A percentile compares a stretch with the other conserved stretches of the same genome.
Conservation (phyloP, 1,140 invertebrate species). For the Anoplolepis gracilipes region DNA sequence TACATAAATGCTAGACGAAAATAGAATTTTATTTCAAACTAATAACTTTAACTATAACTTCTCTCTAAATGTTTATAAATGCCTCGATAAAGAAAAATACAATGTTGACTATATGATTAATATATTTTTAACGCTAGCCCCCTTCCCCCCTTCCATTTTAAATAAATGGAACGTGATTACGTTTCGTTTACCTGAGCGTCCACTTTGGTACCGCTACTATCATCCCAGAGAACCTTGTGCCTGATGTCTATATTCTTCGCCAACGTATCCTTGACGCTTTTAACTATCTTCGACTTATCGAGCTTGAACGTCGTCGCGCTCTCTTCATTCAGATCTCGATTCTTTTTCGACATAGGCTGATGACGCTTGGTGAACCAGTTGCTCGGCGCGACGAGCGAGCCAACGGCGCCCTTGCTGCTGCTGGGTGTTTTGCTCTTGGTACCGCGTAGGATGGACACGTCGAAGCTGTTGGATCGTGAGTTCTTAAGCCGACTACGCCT, state of each 20-base stretch:
- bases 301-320: slow-evolving; percentile 78
- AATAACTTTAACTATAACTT: neutral
- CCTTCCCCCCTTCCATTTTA: neutral
- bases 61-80: neutral
- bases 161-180: neutral
- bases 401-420: slow-evolving; percentile 35
- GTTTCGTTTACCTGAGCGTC: slow-evolving; percentile 87
- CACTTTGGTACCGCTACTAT: slow-evolving; percentile 90
- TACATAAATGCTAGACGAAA: neutral
- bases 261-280: slow-evolving; percentile 86
- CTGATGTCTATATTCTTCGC: slow-evolving; percentile 76
- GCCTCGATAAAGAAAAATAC: neutral
- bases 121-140: neutral
- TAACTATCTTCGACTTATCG: slow-evolving; percentile 81
- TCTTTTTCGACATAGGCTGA: slow-evolving; percentile 90
- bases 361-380: slow-evolving; percentile 92
- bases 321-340: slow-evolving; percentile 80
- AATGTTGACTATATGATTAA: neutral
- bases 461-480: slow-evolving; percentile 92
- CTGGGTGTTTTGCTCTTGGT: slow-evolving; percentile 84
- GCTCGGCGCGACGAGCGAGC: slow-evolving; percentile 83
- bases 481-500: slow-evolving; percentile 87
- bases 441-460: slow-evolving; percentile 90
- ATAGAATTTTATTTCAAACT: neutral
- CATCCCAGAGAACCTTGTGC: slow-evolving; percentile 90